These are phyloP conservation scores for Hydropsyche betteni DNA, from an alignment of 2,888 invertebrate species.

Conservation along the genomic window DNA sequence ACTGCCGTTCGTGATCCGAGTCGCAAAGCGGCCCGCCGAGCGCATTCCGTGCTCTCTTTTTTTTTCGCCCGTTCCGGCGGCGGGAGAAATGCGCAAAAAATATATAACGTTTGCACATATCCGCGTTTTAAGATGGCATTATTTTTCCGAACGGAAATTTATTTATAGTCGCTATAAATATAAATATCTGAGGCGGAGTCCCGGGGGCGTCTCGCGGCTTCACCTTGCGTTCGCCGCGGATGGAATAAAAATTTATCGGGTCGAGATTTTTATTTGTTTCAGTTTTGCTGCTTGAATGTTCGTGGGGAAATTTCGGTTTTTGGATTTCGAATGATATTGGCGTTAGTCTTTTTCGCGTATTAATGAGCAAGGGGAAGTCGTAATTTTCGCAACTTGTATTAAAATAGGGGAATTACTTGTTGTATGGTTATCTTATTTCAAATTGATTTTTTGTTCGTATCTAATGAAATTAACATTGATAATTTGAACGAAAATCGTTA, in stretches of 20 bases:
- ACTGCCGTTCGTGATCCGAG: slow-evolving; percentile 28
- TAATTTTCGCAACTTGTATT: too few relatives aligned
- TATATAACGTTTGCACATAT: neutral
- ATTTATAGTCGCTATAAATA: slow-evolving; percentile 27
- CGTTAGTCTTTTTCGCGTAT: too few relatives aligned
- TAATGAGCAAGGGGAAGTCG: too few relatives aligned
- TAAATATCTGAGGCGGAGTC: neutral
- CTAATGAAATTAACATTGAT: too few relatives aligned
- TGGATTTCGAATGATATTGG: too few relatives aligned
- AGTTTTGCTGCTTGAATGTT: too few relatives aligned
- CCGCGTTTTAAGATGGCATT: too few relatives aligned
- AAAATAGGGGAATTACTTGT: too few relatives aligned
- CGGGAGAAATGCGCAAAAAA: neutral
- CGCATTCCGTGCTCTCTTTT: slow-evolving; percentile 10
- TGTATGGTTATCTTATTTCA: too few relatives aligned
- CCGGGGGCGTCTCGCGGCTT: slow-evolving; percentile 5
- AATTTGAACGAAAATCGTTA: too few relatives aligned
- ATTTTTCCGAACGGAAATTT: slow-evolving; percentile 1
- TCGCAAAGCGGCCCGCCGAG: neutral
- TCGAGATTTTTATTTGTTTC: neutral
- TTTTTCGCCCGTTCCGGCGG: neutral
- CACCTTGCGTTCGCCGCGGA: neutral
- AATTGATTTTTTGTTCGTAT: too few relatives aligned
- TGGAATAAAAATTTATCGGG: slow-evolving; percentile 21
- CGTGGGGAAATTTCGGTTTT: too few relatives aligned